A percentile compares a stretch with the other conserved stretches of the same genome.
Conservation (phyloP, 2,797 vertebrate species). For the Alouatta caraya region DNA sequence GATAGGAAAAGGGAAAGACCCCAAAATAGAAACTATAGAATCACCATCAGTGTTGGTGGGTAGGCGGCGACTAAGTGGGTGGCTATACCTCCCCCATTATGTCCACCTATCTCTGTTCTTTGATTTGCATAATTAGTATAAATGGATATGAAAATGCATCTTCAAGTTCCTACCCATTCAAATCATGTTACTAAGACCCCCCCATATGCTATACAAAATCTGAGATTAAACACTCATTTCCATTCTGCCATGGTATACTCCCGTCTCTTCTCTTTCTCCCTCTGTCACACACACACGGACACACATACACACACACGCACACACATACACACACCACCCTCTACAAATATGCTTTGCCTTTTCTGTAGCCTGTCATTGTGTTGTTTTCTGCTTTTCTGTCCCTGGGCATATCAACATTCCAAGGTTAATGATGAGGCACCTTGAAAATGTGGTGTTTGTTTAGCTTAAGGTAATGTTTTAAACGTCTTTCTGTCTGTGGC, state of each 20-base stretch:
- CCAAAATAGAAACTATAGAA: not conserved
- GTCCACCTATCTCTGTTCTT: not conserved
- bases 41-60: not conserved
- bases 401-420: conserved; percentile 48
- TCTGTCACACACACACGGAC: too few relatives aligned
- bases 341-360: not conserved
- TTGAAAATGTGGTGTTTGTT: conserved; percentile 67
- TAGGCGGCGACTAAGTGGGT: not conserved
- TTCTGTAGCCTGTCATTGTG: conserved; percentile 35
- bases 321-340: not conserved
- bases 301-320: not conserved
- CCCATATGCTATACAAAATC: not conserved
- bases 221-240: not conserved
- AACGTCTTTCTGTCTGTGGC: conserved; percentile 43
- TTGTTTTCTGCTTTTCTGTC: conserved; percentile 53
- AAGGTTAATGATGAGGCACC: conserved; percentile 73
- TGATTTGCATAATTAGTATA: not conserved
- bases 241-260: not conserved
- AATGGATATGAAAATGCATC: not conserved
- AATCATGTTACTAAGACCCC: not conserved
- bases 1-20: not conserved
- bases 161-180: not conserved
- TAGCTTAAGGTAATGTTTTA: conserved; percentile 72
- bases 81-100: not conserved
- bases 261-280: not conserved